Evolutionary conservation across 2,113 vertebrate species (phyloP).

Genomic region (Nettapus auritus): DNA sequence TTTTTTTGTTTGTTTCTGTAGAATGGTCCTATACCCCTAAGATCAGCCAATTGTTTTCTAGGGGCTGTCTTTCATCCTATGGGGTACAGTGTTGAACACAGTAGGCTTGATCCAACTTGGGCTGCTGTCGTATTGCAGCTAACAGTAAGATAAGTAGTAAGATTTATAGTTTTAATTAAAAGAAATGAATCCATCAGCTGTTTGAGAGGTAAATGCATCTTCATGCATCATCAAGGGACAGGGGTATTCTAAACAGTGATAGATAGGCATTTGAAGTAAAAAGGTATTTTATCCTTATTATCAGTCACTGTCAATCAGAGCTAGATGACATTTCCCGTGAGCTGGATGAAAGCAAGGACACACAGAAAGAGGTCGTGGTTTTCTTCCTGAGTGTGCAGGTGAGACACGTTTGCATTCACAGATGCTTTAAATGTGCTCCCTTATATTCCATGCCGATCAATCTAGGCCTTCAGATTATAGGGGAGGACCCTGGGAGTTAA

Average conservation of each 20-base stretch:
- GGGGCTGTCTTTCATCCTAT: not conserved
- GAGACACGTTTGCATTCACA: not conserved
- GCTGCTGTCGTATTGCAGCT: not conserved
- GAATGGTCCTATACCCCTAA: not conserved
- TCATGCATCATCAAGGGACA: not conserved
- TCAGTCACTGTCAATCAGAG: not conserved
- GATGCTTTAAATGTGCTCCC: not conserved
- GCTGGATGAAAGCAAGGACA: not conserved
- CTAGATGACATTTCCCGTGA: not conserved
- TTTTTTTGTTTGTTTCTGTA: not conserved
- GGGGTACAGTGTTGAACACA: accelerated
- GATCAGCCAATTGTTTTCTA: not conserved
- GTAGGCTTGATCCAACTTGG: not conserved
- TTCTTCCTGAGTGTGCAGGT: not conserved
- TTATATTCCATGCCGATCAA: not conserved
- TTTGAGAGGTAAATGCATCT: not conserved
- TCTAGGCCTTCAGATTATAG: not conserved
- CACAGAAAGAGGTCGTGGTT: not conserved
- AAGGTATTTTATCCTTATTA: not conserved
- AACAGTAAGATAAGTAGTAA: not conserved
- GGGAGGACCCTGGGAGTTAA: not conserved
- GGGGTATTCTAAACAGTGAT: not conserved
- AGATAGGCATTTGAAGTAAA: not conserved
- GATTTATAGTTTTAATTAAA: not conserved
- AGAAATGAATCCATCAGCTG: not conserved